Base-by-base conservation (phyloP, 1,140 invertebrate genomes). In the Drosophila triauraria region DNA sequence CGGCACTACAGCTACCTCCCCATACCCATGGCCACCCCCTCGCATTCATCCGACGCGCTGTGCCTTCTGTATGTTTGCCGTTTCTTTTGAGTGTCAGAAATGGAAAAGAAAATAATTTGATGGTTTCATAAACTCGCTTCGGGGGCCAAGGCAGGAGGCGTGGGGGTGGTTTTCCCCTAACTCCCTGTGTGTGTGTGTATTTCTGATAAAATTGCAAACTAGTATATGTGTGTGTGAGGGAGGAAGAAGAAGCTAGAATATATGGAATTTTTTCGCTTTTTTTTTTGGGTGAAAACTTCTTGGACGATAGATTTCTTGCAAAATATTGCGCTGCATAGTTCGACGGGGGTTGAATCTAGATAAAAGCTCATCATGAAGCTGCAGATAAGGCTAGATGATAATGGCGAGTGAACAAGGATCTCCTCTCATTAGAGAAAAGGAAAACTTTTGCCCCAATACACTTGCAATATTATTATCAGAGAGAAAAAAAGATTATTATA, bases 101-200 rank as follows among this genome's bases (percentile, higher is more conserved):
- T 91, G 90, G 90, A 91, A 91, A 91, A 91, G 90, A 91, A 91
- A 91, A 91, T 91, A 91, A 91, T 91, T 91, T 91, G 90, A 91
- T 91, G 90, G 90, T 91, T 91, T 91, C 91, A 91, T 91, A 91
- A 91, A 91, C 79, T 91, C 75, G 63, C 76, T 85, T 69, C 64
- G 69, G 54, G 61, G 50, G 54, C 69, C 44, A 46, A 43, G 38
- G 44, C 53, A 67, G 23, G 32, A 46, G 30, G 58, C 42, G 54
- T 60, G 44, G 51, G 47, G 59, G 44, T 60, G 42, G 32, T 32
- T 38, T 47, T 59, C 43, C 30, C 38, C 38, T 61, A n/a, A 10
- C 20, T 42, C 5, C 51, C 20, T 60, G 25, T 10, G 50, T 40
- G 10, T 64, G 15, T 58, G 9, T 64, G 50, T 68, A 48, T 80